A percentile compares a stretch with the other conserved stretches of the same genome.
Evolutionary conservation across 2,113 vertebrate species (phyloP).

Genomic region (Limnothrissa miodon): DNA sequence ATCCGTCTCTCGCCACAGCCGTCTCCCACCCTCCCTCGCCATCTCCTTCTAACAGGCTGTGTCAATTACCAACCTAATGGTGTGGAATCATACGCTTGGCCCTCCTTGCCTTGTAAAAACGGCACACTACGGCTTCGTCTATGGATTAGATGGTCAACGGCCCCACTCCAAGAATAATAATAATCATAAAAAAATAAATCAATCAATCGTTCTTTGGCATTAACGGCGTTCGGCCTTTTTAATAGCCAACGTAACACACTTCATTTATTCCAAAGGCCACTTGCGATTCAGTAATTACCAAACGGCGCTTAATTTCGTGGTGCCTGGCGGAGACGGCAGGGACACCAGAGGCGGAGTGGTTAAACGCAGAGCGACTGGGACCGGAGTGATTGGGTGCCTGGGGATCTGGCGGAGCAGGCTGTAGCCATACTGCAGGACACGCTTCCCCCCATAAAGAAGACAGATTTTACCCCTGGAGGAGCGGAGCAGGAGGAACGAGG

Average conservation of each 20-base stretch:
- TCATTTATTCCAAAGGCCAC: conserved; percentile 64
- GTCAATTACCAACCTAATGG: conserved; percentile 4
- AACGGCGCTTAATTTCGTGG: conserved; percentile 64
- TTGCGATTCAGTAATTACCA: conserved; percentile 72
- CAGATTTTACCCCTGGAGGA: conserved; percentile 50
- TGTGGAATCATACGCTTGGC: not conserved
- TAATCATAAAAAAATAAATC: conserved; percentile 66
- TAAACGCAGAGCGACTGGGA: not conserved
- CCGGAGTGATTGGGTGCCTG: not conserved
- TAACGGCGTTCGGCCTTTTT: conserved; percentile 70
- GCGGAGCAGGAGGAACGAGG: not conserved
- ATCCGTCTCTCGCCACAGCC: conserved; percentile 33
- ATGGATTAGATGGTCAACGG: not conserved
- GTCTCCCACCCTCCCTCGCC: not conserved
- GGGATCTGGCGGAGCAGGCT: not conserved
- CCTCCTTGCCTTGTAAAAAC: conserved; percentile 48
- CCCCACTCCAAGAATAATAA: conserved; percentile 67
- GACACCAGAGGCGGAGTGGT: conserved; percentile 42
- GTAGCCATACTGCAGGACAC: conserved; percentile 55
- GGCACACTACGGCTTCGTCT: not conserved
- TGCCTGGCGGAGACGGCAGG: conserved; percentile 50
- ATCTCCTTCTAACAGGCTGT: conserved; percentile 44
- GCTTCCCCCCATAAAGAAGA: conserved; percentile 48
- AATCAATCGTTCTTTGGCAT: conserved; percentile 56
- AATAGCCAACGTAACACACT: conserved; percentile 72